Percentiles rank a stretch among this genome's conserved stretches.
These are phyloP conservation scores for Muscidifurax raptorellus DNA, from an alignment of 1,140 invertebrate species.

Conservation along the genomic window DNA sequence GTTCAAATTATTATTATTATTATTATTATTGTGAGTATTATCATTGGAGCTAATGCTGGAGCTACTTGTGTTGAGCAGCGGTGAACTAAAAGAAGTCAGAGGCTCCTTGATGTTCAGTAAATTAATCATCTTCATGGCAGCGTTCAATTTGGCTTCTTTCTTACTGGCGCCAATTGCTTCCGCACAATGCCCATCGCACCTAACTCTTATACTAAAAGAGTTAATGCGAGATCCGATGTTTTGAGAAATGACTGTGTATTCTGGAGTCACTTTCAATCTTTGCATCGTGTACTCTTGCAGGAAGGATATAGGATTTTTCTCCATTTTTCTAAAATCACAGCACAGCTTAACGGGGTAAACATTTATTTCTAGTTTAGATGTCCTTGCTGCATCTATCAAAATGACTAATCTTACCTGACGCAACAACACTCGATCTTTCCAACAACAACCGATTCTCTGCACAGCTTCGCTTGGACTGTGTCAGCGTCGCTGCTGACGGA, in stretches of 20 bases:
- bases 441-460: no score
- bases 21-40: not conserved
- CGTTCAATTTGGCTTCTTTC: conserved; percentile 7
- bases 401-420: no score
- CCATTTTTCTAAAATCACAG: not conserved
- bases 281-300: not conserved
- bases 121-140: not conserved
- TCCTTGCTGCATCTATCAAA: no score
- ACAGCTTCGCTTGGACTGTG: no score
- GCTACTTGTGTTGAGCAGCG: no score
- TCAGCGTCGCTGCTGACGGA: no score
- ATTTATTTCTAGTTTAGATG: no score
- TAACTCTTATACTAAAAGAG: not conserved
- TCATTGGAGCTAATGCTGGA: not conserved
- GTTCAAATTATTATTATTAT: not conserved
- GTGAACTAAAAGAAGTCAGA: no score
- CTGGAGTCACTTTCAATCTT: not conserved
- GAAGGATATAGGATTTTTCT: conserved; percentile 16
- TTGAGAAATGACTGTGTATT: not conserved
- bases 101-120: not conserved
- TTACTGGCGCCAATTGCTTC: not conserved
- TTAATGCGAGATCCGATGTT: not conserved
- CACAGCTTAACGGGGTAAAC: no score
- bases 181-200: not conserved
- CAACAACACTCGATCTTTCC: no score